These are phyloP conservation scores for Xestia ashworthii DNA, from an alignment of 2,888 invertebrate genomes.

Conservation along the genomic window DNA sequence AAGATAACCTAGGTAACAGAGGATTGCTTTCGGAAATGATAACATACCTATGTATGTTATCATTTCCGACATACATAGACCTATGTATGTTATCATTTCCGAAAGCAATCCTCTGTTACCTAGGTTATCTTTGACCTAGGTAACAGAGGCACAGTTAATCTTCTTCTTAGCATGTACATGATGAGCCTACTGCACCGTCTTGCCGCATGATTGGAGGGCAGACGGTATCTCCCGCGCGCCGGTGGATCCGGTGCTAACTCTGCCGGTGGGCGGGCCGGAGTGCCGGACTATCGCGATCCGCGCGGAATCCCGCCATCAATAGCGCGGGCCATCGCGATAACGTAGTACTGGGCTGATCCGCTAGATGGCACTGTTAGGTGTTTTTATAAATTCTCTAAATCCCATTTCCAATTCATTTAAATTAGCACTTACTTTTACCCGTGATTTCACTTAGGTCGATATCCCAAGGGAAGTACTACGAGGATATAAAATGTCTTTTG, in stretches of 20 bases:
- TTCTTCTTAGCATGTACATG: no score
- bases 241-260: conserved; percentile 57
- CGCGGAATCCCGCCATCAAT: conserved; percentile 54
- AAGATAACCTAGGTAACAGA: neutral
- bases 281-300: conserved; percentile 38
- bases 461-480: neutral
- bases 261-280: conserved; percentile 42
- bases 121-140: no score
- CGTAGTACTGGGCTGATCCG: neutral
- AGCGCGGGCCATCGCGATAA: conserved; percentile 35
- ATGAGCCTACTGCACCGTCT: conserved; percentile 12
- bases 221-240: conserved; percentile 45
- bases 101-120: neutral
- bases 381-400: neutral
- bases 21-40: neutral
- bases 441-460: neutral
- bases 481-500: neutral
- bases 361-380: conserved; percentile 11
- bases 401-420: neutral
- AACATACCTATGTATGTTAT: neutral
- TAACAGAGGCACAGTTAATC: no score
- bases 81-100: neutral
- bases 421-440: neutral
- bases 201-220: neutral
- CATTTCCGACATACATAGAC: no score